These are phyloP conservation scores for Hydropsyche tenuis DNA, from an alignment of 1,140 invertebrate genomes.

Conservation along the genomic window DNA sequence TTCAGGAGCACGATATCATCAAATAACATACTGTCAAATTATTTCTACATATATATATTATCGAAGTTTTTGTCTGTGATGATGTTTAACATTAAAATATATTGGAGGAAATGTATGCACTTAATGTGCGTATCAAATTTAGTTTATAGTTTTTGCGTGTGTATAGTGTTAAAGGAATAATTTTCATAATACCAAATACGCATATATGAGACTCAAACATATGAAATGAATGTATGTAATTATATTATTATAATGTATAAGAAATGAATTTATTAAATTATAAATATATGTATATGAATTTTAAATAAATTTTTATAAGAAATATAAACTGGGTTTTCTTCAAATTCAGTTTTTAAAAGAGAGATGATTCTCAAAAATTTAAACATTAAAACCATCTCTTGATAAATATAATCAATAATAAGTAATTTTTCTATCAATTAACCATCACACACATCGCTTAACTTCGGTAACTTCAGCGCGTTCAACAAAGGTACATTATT, in stretches of 20 bases:
- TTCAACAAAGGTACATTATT: too few species aligned
- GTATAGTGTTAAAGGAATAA: too few species aligned
- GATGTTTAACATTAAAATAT: conserved; percentile 29
- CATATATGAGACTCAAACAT: conserved; percentile 19
- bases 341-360: too few species aligned
- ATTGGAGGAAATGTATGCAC: background rate
- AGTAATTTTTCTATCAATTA: too few species aligned
- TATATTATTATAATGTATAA: conserved; percentile 7
- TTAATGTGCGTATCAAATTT: background rate
- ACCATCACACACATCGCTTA: too few species aligned
- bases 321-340: background rate
- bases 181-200: background rate
- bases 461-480: too few species aligned
- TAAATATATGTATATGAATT: conserved; percentile 14
- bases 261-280: conserved; percentile 8
- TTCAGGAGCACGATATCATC: background rate
- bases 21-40: conserved; percentile 9
- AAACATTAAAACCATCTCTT: too few species aligned
- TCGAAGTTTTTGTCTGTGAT: conserved; percentile 19
- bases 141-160: background rate
- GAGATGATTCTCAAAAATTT: too few species aligned
- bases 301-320: conserved; percentile 22
- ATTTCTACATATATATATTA: background rate
- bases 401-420: too few species aligned
- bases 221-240: conserved; percentile 14